A percentile compares a stretch with the other conserved stretches of the same genome.
Evolutionary conservation across 30 jellyfish, hydroid and myxozoan genomes (phyloP).

Genomic region (Pelagia noctiluca): DNA sequence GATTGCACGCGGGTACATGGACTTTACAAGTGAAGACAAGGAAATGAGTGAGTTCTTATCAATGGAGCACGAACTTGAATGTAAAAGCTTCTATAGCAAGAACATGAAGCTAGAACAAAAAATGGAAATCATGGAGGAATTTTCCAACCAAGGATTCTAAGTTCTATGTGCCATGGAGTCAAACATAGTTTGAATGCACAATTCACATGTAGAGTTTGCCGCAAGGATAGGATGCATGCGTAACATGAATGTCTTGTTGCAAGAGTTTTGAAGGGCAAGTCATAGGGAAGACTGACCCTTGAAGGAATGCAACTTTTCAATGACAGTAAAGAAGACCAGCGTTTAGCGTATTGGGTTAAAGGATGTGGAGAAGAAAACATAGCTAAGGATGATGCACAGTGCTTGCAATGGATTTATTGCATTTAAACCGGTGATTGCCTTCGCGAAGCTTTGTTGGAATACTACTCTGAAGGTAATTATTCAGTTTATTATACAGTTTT

Average conservation of each 20-base stretch:
- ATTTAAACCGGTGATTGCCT: not conserved
- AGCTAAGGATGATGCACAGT: not conserved
- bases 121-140: not conserved
- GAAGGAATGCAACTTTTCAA: not conserved
- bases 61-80: not conserved
- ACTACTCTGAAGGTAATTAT: not conserved
- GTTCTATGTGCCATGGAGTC: not conserved
- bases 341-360: not conserved
- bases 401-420: not conserved
- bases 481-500: not conserved
- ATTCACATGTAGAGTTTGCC: not conserved
- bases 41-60: not conserved
- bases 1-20: constrained; percentile 3
- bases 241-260: not conserved
- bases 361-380: not conserved
- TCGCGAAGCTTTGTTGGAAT: not conserved
- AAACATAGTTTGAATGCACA: not conserved
- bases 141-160: not conserved
- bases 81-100: not conserved
- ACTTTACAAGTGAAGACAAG: not conserved
- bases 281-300: not conserved
- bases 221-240: not conserved
- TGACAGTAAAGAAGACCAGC: not conserved
- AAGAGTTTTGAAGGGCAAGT: not conserved
- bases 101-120: not conserved